A percentile compares a stretch with the other conserved stretches of the same genome.
These are phyloP conservation scores for Gymnobelideus leadbeateri DNA, from an alignment of 2,113 vertebrate species.

Conservation along the genomic window DNA sequence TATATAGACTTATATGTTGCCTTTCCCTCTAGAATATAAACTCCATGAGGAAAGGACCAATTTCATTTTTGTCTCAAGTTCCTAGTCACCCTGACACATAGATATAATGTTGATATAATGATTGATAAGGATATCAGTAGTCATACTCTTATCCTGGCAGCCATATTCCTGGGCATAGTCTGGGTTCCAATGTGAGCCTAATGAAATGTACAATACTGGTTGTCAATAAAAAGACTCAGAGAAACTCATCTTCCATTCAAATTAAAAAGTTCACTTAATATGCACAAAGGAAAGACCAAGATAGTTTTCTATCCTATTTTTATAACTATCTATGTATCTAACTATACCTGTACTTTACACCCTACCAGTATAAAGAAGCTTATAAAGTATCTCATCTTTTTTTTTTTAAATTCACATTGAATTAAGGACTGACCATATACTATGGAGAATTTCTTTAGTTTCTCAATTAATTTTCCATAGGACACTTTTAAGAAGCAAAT, in stretches of 20 bases:
- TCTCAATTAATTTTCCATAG: conserved; percentile 19
- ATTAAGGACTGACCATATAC: background rate
- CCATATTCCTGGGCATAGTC: background rate
- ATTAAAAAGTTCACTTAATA: background rate
- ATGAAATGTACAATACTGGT: background rate
- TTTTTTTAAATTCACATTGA: background rate
- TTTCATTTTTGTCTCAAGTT: background rate
- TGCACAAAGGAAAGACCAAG: background rate
- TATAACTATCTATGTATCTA: background rate
- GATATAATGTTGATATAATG: background rate
- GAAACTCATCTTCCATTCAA: background rate
- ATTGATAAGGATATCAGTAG: background rate
- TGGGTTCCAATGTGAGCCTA: background rate
- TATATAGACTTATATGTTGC: background rate
- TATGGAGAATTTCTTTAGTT: background rate
- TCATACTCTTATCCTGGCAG: background rate
- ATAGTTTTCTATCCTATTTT: background rate
- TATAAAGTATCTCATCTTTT: background rate
- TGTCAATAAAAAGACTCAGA: background rate
- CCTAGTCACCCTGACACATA: background rate
- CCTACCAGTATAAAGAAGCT: background rate
- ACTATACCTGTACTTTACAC: background rate
- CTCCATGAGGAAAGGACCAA: background rate
- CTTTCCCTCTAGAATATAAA: background rate
- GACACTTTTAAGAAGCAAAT: conserved; percentile 10